phyloP scores from a whole-genome alignment of 2,888 invertebrate genomes.

The Tolmerus cingulatus region DNA sequence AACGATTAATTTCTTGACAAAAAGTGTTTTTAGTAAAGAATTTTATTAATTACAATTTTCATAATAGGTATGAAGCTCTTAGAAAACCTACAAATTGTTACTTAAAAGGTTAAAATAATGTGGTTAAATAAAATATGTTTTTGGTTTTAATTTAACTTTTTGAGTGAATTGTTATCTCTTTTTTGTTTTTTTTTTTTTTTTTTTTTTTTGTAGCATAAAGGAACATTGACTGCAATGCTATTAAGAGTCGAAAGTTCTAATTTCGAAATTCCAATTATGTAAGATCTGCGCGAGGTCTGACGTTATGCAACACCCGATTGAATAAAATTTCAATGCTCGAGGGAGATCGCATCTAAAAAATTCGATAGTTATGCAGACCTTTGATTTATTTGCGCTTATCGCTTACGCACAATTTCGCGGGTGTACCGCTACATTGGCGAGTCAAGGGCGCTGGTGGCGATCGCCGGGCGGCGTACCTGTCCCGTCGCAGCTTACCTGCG shows the following conservation, averaged over 20 bases:
- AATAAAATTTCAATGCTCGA: constrained; percentile 1
- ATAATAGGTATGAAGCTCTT: too few species aligned
- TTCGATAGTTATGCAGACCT: not conserved
- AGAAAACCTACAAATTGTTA: too few species aligned
- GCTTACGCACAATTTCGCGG: constrained; percentile 14
- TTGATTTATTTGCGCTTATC: constrained; percentile 23
- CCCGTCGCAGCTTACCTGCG: not conserved
- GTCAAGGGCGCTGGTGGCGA: constrained; percentile 10
- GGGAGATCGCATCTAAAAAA: constrained; percentile 8
- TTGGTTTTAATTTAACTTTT: too few species aligned
- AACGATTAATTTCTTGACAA: too few species aligned
- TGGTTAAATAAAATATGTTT: too few species aligned
- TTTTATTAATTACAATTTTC: too few species aligned
- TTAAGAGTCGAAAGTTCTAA: not conserved
- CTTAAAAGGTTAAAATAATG: too few species aligned
- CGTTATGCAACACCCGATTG: not conserved
- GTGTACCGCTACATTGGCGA: not conserved
- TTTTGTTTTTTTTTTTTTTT: too few species aligned
- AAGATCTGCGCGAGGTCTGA: not conserved
- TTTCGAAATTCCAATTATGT: not conserved
- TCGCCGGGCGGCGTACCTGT: not conserved
- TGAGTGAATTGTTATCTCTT: too few species aligned
- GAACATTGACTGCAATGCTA: not conserved
- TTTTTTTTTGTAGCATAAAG: not conserved
- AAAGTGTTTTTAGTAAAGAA: too few species aligned